Evolutionary conservation across 2,888 invertebrate species (phyloP).

Genomic region (Drosophila multiciliata): DNA sequence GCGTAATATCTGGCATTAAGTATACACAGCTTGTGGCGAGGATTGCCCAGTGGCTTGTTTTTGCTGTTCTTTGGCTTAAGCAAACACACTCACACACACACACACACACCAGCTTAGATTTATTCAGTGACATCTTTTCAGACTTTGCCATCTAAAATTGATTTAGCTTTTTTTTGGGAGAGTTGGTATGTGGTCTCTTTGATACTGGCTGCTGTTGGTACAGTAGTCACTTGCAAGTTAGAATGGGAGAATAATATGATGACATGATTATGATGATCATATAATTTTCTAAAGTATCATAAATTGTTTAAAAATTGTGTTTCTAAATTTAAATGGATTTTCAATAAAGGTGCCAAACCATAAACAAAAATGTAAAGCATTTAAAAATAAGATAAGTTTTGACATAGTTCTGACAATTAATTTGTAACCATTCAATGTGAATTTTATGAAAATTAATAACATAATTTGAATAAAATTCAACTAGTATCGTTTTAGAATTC

Average conservation of each 20-base stretch:
- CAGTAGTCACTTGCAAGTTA: background rate
- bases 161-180: slow-evolving; percentile 17
- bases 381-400: background rate
- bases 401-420: background rate
- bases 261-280: background rate
- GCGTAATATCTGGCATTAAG: slow-evolving; percentile 66
- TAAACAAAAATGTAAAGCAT: no score
- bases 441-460: background rate
- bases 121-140: background rate
- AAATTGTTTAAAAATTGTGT: background rate
- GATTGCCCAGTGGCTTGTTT: slow-evolving; percentile 10
- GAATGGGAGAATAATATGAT: background rate
- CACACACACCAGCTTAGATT: slow-evolving; percentile 3
- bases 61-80: background rate
- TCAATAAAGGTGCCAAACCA: background rate
- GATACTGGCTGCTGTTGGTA: slow-evolving; percentile 22
- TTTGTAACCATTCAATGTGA: background rate
- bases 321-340: background rate
- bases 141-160: slow-evolving; percentile 22
- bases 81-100: background rate
- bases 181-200: slow-evolving; percentile 3
- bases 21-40: slow-evolving; percentile 52
- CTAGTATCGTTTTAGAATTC: background rate
- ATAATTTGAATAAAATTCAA: background rate
- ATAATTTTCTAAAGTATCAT: background rate